Base-by-base conservation (phyloP, 2,113 vertebrate genomes). In the Cavia porcellus region DNA sequence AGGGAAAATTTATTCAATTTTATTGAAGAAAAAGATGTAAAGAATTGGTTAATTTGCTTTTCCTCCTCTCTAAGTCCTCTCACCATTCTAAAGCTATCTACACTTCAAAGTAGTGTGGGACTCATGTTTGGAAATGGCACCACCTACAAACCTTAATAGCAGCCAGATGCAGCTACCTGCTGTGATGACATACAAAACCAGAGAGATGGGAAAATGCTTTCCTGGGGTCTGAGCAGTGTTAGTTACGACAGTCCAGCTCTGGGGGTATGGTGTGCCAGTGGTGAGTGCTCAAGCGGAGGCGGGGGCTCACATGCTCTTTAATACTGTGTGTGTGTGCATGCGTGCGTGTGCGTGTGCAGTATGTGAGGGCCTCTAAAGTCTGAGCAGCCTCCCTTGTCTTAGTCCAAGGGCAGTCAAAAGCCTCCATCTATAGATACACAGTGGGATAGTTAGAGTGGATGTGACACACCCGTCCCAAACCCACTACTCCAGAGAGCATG, bases 1-100 rank as follows among this genome's bases (percentile, higher is more conserved):
- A 24, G 47, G 22, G 70, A 80, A 94, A 84, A 75, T 64, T 10
- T 70, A 70, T 82, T 89, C 52, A 64, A 62, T 89, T 75, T 61
- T 80, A 9, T 74, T 95, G 47, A 95, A 79, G 86, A 74, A 95
- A n/a, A 89, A 47, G 38, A 82, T 79, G 30, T 90, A 55, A 96
- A 55, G 35, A 87, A 81, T 42, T 95, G 42, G 72, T 68, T 85
- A 74, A 85, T 81, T 86, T 83, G 80, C 66, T 79, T 89, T 92
- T 66, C 75, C 35, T 86, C 42, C 92, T 93, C 70, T 42, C 72
- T 57, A 84, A 92, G 55, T 15, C 86, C 24, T 92, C 38, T 52
- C 25, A 79, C 79, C 72, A 93, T 24, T 88, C 93, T 85, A 89
- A 83, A 72, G 64, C 38, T 93, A 50, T 68, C 38, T 42, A 82